Evolutionary conservation across 2,888 invertebrate genomes (phyloP).

Genomic region (Mesorhabditis sp.): DNA sequence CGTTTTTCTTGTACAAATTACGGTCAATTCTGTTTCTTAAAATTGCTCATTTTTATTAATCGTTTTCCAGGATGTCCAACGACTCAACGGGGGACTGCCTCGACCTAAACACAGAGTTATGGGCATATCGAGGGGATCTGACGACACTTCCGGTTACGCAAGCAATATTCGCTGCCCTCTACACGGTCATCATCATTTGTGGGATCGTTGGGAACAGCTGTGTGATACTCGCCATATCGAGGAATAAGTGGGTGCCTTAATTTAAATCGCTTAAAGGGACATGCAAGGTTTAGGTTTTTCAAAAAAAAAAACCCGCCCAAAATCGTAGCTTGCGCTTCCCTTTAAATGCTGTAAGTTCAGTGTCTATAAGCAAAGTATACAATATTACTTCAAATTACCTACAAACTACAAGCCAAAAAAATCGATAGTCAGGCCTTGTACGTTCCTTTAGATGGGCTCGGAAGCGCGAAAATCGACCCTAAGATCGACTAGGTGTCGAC

Average conservation of each 20-base stretch:
- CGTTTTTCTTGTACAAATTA: too few relatives aligned
- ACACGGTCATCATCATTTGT: constrained; percentile 46
- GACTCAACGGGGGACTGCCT: constrained; percentile 35
- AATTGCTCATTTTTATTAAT: background rate
- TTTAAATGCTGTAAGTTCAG: too few relatives aligned
- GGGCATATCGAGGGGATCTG: constrained; percentile 40
- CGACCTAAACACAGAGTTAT: constrained; percentile 49
- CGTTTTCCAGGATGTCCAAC: constrained; percentile 41
- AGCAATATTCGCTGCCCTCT: constrained; percentile 47
- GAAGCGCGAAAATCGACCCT: too few relatives aligned
- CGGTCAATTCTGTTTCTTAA: background rate
- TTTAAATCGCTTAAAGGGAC: background rate
- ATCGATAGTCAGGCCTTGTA: too few relatives aligned
- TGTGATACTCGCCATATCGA: constrained; percentile 50
- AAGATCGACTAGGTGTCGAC: too few relatives aligned
- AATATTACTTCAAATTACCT: too few relatives aligned
- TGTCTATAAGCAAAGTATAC: too few relatives aligned
- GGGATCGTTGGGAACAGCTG: constrained; percentile 53
- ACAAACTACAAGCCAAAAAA: too few relatives aligned
- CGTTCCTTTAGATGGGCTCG: too few relatives aligned
- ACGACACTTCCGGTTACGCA: constrained; percentile 38
- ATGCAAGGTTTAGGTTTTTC: background rate
- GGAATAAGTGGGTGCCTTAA: constrained; percentile 40
- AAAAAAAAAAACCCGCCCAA: background rate
- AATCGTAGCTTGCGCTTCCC: too few relatives aligned